These are phyloP conservation scores for Diadromus collaris DNA, from an alignment of 2,888 invertebrate genomes.

Conservation along the genomic window DNA sequence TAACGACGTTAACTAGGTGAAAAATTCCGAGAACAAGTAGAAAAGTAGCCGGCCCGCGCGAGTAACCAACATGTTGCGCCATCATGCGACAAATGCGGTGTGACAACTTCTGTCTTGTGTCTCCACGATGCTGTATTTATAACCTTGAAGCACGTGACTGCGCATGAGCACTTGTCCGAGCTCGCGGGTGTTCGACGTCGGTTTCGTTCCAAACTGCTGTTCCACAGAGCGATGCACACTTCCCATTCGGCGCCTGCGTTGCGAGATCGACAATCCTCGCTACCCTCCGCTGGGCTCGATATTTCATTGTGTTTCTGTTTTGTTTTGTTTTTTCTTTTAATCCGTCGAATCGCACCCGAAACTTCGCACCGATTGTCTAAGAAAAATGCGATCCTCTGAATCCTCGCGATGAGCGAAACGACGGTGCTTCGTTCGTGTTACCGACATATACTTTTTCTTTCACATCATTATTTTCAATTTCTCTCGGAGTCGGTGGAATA, in stretches of 20 bases:
- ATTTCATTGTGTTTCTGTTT: not conserved
- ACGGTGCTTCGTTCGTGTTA: not conserved
- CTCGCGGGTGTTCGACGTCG: not conserved
- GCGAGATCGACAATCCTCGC: not conserved
- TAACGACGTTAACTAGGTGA: slow-evolving; percentile 67
- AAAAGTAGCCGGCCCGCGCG: slow-evolving; percentile 73
- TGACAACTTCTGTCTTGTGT: slow-evolving; percentile 69
- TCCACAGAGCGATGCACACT: not conserved
- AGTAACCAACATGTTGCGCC: slow-evolving; percentile 77
- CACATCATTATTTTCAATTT: not conserved
- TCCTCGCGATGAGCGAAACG: not conserved
- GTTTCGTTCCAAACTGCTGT: slow-evolving; percentile 10
- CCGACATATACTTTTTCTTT: not conserved
- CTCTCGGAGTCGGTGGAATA: not conserved
- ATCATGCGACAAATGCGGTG: slow-evolving; percentile 76
- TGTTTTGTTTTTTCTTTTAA: not conserved
- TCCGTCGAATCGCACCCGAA: not conserved
- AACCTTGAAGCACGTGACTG: slow-evolving; percentile 61
- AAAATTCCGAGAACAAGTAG: slow-evolving; percentile 70
- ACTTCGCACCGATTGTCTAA: not conserved
- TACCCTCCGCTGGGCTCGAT: slow-evolving; percentile 8
- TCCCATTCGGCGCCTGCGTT: slow-evolving; percentile 27
- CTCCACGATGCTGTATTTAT: slow-evolving; percentile 66
- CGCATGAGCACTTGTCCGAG: slow-evolving; percentile 54
- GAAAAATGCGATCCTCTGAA: not conserved